Conservation (phyloP, 2,888 invertebrate genomes). For the Leptinotarsa tumamoca region DNA sequence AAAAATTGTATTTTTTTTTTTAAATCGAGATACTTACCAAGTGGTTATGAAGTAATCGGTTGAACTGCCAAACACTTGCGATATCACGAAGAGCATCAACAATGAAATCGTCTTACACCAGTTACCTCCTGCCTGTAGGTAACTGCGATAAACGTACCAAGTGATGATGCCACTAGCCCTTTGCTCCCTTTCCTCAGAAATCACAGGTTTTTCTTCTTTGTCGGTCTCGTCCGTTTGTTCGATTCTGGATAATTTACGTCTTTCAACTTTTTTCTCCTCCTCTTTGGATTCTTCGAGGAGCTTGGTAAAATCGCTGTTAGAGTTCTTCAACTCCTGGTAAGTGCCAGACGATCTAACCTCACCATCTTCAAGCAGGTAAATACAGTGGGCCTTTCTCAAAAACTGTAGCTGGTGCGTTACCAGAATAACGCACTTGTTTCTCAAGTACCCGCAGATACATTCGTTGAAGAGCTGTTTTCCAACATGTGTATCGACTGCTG, state of each 20-base stretch:
- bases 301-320: constrained; percentile 80
- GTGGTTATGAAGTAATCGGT: constrained; percentile 84
- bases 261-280: constrained; percentile 38
- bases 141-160: constrained; percentile 73
- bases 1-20: not conserved
- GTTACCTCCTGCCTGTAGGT: constrained; percentile 81
- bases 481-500: constrained; percentile 90
- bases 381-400: constrained; percentile 70
- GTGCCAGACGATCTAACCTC: constrained; percentile 66
- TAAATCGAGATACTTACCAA: constrained; percentile 71
- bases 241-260: constrained; percentile 66
- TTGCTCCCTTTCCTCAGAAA: constrained; percentile 69
- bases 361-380: constrained; percentile 71
- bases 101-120: constrained; percentile 65
- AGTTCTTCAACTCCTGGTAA: constrained; percentile 77
- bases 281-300: constrained; percentile 63
- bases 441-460: constrained; percentile 75
- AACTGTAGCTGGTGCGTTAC: constrained; percentile 81
- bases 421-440: constrained; percentile 76
- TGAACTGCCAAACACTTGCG: constrained; percentile 72
- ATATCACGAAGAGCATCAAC: constrained; percentile 64
- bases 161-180: constrained; percentile 72
- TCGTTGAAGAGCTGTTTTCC: constrained; percentile 87
- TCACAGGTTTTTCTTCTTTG: constrained; percentile 41
- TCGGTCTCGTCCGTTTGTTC: constrained; percentile 46